Percentiles rank a stretch among this genome's conserved stretches.
phyloP scores from a whole-genome alignment of 2,797 vertebrate species.

The Carapus acus region DNA sequence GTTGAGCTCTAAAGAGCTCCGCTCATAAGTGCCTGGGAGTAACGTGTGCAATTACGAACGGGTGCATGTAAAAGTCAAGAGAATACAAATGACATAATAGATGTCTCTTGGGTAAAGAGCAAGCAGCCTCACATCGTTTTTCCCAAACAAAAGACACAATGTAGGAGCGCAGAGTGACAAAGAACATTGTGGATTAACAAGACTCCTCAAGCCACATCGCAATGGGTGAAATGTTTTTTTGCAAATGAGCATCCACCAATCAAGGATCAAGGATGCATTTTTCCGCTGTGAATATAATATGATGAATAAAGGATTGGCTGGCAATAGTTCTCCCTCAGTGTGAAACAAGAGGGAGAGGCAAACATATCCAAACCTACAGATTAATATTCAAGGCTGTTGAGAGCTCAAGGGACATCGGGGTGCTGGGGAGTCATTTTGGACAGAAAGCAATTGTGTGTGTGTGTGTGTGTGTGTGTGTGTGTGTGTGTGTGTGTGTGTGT shows the following conservation, averaged over 20 bases:
- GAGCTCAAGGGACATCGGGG: slow-evolving; percentile 17
- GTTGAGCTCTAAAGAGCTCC: slow-evolving; percentile 54
- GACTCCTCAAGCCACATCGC: slow-evolving; percentile 20
- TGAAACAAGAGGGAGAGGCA: slow-evolving; percentile 29
- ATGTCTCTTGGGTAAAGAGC: slow-evolving; percentile 46
- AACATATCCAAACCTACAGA: slow-evolving; percentile 33
- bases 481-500: neutral
- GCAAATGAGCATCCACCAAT: slow-evolving; percentile 29
- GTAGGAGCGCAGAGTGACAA: slow-evolving; percentile 17
- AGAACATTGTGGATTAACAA: slow-evolving; percentile 19
- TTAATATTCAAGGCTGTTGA: slow-evolving; percentile 13
- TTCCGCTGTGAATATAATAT: neutral
- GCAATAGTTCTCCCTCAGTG: slow-evolving; percentile 15
- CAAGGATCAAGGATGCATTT: slow-evolving; percentile 22
- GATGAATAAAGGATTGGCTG: slow-evolving; percentile 11
- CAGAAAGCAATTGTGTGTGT: slow-evolving; percentile 7
- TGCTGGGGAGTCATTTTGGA: slow-evolving; percentile 26
- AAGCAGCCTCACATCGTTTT: slow-evolving; percentile 27
- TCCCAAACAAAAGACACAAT: slow-evolving; percentile 28
- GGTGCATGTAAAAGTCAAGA: slow-evolving; percentile 69
- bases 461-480: neutral
- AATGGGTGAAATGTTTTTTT: slow-evolving; percentile 21
- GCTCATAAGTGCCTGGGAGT: slow-evolving; percentile 60
- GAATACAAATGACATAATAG: slow-evolving; percentile 68
- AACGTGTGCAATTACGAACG: slow-evolving; percentile 68